A percentile compares a stretch with the other conserved stretches of the same genome.
Conservation (phyloP, 2,113 vertebrate genomes). For the Nothocercus nigrocapillus region DNA sequence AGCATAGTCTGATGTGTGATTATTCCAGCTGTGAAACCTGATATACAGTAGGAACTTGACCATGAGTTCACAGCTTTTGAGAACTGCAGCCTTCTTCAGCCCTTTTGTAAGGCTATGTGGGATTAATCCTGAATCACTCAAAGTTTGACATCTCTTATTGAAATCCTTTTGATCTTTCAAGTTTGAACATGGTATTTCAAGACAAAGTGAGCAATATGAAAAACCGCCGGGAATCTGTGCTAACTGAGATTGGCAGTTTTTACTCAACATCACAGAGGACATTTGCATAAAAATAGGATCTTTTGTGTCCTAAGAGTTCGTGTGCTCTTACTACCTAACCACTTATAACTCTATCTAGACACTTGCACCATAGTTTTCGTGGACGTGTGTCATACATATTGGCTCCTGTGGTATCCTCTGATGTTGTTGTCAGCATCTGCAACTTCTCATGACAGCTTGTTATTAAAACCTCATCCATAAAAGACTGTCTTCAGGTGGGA, state of each 20-base stretch:
- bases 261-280: not conserved
- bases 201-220: not conserved
- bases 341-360: not conserved
- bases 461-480: not conserved
- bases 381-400: not conserved
- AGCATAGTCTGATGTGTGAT: not conserved
- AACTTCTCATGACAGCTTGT: not conserved
- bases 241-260: not conserved
- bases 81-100: not conserved
- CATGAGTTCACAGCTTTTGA: not conserved
- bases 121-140: not conserved
- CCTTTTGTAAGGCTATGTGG: not conserved
- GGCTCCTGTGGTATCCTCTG: not conserved
- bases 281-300: not conserved
- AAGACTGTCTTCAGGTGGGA: not conserved
- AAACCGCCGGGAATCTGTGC: not conserved
- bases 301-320: not conserved
- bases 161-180: not conserved
- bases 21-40: not conserved
- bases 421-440: not conserved
- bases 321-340: not conserved
- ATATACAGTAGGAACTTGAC: not conserved
- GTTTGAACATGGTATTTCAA: not conserved
- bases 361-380: not conserved
- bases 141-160: not conserved